Evolutionary conservation across 2,888 invertebrate genomes (phyloP).

Genomic region (Machimus rusticus): DNA sequence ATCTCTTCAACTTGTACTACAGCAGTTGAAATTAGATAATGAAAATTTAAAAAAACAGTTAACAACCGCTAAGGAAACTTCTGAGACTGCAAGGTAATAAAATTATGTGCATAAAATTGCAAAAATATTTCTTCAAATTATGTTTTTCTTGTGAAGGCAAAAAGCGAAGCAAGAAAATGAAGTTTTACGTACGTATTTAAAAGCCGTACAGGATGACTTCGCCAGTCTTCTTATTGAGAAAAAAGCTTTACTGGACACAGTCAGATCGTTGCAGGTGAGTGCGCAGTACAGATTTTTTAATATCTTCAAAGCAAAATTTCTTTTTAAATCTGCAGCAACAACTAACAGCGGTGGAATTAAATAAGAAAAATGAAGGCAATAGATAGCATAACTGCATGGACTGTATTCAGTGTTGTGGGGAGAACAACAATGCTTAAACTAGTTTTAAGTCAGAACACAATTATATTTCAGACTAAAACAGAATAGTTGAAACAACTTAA

Average conservation of each 20-base stretch:
- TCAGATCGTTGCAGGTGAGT: constrained; percentile 72
- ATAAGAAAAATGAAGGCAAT: constrained; percentile 64
- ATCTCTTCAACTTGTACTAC: constrained; percentile 64
- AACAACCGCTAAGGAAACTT: constrained; percentile 65
- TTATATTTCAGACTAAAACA: constrained; percentile 7
- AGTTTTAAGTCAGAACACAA: neutral
- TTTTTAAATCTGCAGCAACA: constrained; percentile 52
- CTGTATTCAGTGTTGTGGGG: constrained; percentile 73
- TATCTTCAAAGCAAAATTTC: neutral
- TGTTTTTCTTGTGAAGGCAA: constrained; percentile 51
- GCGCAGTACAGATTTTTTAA: neutral
- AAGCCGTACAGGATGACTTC: constrained; percentile 79
- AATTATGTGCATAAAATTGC: neutral
- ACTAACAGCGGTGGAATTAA: constrained; percentile 60
- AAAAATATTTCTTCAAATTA: neutral
- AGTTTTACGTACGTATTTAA: constrained; percentile 68
- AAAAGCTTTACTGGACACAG: constrained; percentile 73
- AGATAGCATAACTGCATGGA: constrained; percentile 78
- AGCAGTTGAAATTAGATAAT: constrained; percentile 69
- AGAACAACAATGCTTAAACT: constrained; percentile 63
- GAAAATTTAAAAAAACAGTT: constrained; percentile 71
- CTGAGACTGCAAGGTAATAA: constrained; percentile 66
- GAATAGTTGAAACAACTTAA: constrained; percentile 10
- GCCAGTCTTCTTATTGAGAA: constrained; percentile 77
- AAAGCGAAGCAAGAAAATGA: constrained; percentile 68